A percentile compares a stretch with the other conserved stretches of the same genome.
phyloP scores from a whole-genome alignment of 2,888 invertebrate genomes.

The Drosophila kokeensis region DNA sequence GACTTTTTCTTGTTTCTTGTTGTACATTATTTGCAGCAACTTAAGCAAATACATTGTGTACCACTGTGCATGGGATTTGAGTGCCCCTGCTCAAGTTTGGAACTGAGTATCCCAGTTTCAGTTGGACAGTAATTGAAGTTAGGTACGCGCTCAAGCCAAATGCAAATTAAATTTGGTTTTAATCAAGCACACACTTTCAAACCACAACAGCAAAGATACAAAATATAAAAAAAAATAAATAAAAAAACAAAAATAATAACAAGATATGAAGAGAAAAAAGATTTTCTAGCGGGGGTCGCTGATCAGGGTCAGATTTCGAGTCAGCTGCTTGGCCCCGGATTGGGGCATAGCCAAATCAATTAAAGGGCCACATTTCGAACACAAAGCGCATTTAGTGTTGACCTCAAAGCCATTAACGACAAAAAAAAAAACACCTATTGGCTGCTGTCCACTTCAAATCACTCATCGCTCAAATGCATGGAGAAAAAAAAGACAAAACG shows the following conservation, averaged over 20 bases:
- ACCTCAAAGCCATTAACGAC: conserved; percentile 38
- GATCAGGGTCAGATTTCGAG: conserved; percentile 41
- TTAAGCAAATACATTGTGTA: neutral
- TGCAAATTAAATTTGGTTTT: conserved; percentile 78
- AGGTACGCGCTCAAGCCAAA: conserved; percentile 50
- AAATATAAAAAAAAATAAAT: neutral
- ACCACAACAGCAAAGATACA: conserved; percentile 11
- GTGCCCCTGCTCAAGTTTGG: conserved; percentile 18
- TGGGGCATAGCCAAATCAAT: conserved; percentile 65
- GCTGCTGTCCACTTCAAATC: conserved; percentile 46
- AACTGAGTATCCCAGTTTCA: conserved; percentile 32
- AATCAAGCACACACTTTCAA: conserved; percentile 63
- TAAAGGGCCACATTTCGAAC: conserved; percentile 60
- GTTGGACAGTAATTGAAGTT: conserved; percentile 68
- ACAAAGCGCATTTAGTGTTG: conserved; percentile 54
- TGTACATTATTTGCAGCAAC: fast-evolving
- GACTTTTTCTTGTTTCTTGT: neutral
- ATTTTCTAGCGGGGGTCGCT: conserved; percentile 55
- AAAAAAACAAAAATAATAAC: conserved; percentile 4
- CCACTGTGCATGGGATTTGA: conserved; percentile 34
- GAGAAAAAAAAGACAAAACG: conserved; percentile 52
- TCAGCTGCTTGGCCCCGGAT: conserved; percentile 31
- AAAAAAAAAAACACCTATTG: conserved; percentile 27
- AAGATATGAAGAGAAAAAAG: conserved; percentile 23
- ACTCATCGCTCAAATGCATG: conserved; percentile 48